phyloP scores from a whole-genome alignment of 2,113 vertebrate species.

The Mustelus asterias region DNA sequence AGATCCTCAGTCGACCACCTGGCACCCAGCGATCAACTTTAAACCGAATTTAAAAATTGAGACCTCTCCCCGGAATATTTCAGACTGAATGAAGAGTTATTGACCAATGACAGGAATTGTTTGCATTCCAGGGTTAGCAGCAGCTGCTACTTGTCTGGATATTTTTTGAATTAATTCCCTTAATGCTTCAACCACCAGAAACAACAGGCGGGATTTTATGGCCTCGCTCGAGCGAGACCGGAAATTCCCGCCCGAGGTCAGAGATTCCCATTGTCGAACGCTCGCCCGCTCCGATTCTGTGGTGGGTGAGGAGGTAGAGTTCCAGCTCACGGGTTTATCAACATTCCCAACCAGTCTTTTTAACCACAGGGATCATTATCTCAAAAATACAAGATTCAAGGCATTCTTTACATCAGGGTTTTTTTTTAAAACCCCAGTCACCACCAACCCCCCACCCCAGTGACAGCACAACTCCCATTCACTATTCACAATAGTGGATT shows the following conservation, averaged over 20 bases:
- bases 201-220: background rate
- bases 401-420: no score
- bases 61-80: background rate
- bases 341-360: background rate
- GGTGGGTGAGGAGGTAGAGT: no score
- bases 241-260: no score
- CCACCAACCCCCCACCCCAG: no score
- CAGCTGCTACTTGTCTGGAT: background rate
- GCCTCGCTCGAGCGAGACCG: no score
- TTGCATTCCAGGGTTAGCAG: background rate
- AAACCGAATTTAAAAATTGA: background rate
- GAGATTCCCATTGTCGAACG: no score
- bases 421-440: no score
- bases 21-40: background rate
- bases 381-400: background rate
- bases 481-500: no score
- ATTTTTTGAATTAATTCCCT: background rate
- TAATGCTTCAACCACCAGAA: background rate
- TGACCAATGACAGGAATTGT: background rate
- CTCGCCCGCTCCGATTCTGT: no score
- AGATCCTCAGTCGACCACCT: background rate
- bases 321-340: background rate
- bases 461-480: no score
- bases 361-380: background rate
- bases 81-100: background rate